Percentiles rank a stretch among this genome's conserved stretches.
phyloP scores from a whole-genome alignment of 2,888 invertebrate genomes.

The Tortrix viridana region DNA sequence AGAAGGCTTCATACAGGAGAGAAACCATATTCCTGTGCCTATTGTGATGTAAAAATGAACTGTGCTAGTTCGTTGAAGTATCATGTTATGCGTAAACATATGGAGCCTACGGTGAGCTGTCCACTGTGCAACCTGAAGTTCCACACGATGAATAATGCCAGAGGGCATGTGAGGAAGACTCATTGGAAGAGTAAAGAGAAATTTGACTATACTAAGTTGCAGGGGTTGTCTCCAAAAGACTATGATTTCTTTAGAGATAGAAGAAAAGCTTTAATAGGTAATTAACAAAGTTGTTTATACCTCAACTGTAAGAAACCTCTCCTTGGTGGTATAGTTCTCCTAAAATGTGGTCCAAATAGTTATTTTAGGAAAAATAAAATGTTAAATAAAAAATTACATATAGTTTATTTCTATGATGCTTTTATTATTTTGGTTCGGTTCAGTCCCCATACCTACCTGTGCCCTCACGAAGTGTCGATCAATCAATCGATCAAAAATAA shows the following conservation, averaged over 20 bases:
- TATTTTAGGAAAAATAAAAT: too few relatives aligned
- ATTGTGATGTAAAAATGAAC: conserved; percentile 21
- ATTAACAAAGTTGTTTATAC: too few relatives aligned
- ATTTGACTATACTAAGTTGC: conserved; percentile 29
- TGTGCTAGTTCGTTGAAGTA: conserved; percentile 10
- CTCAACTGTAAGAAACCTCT: too few relatives aligned
- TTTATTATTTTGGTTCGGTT: too few relatives aligned
- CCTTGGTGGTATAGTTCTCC: too few relatives aligned
- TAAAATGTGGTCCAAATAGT: too few relatives aligned
- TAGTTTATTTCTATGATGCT: too few relatives aligned
- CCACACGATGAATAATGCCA: conserved; percentile 24
- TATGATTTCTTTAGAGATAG: conserved; percentile 33
- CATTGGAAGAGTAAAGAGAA: conserved; percentile 36
- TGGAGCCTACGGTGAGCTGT: conserved; percentile 21
- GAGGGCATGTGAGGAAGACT: conserved; percentile 18
- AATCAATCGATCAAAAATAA: too few relatives aligned
- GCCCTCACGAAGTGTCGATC: too few relatives aligned
- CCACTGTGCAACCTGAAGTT: conserved; percentile 24
- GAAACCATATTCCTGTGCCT: conserved; percentile 21
- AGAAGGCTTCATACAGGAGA: conserved; percentile 26
- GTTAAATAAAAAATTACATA: too few relatives aligned
- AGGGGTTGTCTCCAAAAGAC: conserved; percentile 24
- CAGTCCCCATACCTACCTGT: too few relatives aligned
- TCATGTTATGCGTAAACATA: conserved; percentile 30
- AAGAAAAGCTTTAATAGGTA: conserved; percentile 21